Conservation (phyloP, 2,888 invertebrate species). For the Venusia cambrica region DNA sequence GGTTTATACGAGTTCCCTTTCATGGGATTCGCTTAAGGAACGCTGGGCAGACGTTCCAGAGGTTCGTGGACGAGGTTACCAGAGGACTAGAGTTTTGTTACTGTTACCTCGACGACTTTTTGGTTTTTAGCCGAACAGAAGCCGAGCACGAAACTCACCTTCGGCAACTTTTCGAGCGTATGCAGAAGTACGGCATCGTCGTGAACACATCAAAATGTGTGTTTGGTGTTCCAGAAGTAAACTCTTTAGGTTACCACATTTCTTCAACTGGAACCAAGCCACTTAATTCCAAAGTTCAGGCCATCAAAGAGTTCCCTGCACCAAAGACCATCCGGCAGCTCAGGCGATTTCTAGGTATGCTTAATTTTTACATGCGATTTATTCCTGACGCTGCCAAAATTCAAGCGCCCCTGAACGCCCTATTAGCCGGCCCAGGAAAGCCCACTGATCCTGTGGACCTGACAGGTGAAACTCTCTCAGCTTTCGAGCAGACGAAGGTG, state of each 20-base stretch:
- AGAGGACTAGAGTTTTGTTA: conserved; percentile 6
- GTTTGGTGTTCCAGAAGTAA: conserved; percentile 3
- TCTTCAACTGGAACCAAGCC: background rate
- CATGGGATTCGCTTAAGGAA: conserved; percentile 4
- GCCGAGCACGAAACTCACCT: conserved; percentile 1
- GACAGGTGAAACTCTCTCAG: conserved; percentile 11
- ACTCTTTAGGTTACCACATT: conserved; percentile 6
- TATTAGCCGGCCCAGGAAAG: conserved; percentile 18
- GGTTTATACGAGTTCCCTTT: conserved; percentile 2
- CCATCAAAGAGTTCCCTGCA: conserved; percentile 21
- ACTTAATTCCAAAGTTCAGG: conserved; percentile 30
- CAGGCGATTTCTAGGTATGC: conserved; percentile 12
- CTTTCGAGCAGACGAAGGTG: conserved; percentile 19
- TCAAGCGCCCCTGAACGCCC: conserved; percentile 21
- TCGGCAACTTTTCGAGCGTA: background rate
- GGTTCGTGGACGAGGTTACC: conserved; percentile 1
- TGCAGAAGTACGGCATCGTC: conserved; percentile 3
- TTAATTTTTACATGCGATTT: conserved; percentile 22
- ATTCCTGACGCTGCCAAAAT: conserved; percentile 20
- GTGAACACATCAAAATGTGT: conserved; percentile 10
- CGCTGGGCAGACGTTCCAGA: conserved; percentile 2
- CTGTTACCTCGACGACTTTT: conserved; percentile 4
- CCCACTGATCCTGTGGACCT: conserved; percentile 13
- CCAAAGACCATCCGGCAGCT: conserved; percentile 25
- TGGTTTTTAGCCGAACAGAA: background rate